Base-by-base conservation (phyloP, 2,888 invertebrate genomes). In the Calameuta filiformis region DNA sequence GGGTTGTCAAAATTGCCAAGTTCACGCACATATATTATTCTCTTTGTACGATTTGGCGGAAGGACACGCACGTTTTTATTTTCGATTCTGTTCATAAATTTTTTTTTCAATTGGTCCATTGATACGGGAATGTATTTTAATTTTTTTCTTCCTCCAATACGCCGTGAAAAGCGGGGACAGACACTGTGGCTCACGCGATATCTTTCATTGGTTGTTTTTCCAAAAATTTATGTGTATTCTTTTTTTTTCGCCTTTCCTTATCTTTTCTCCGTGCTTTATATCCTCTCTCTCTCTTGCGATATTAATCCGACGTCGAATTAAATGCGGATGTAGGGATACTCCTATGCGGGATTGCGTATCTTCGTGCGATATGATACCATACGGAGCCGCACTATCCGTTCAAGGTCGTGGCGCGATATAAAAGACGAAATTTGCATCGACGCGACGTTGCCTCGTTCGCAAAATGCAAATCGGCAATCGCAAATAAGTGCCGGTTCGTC, bases 131-230 rank as follows among this genome's bases (percentile, higher is more conserved):
- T 56, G 9, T 56, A 23, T 23, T 56, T 23, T 56, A 0, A 23
- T 23, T 56, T 23, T 35, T 35, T 35, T 11, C 12, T 35, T 15
- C 12, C 6, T 56, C 6, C 9, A 56, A 56, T 4, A 40, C 15
- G 15, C 4, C 4, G 0, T 1, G 0, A 1, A 1, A 1, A 1
- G 0, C 15, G 40, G 40, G 15, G 15, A 15, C 4, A 15, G 15
- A 15, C 40, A 1, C 15, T 40, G 40, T 40, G 40, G 40, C 40
- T 40, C 6, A 15, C 4, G 15, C 15, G 40, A 40, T 40, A 15
- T 40, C 40, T 12, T 4, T 4, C 4, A 4, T 12, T 12, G 37
- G 1, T 15, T 40, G 12, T 15, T 40, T 37, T 37, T 37, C 12
- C 40, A 1, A 40, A 40, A 40, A 15, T 40, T 40, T 40, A 12